Conservation (phyloP, 2,113 vertebrate genomes). For the Cyanistes caeruleus region DNA sequence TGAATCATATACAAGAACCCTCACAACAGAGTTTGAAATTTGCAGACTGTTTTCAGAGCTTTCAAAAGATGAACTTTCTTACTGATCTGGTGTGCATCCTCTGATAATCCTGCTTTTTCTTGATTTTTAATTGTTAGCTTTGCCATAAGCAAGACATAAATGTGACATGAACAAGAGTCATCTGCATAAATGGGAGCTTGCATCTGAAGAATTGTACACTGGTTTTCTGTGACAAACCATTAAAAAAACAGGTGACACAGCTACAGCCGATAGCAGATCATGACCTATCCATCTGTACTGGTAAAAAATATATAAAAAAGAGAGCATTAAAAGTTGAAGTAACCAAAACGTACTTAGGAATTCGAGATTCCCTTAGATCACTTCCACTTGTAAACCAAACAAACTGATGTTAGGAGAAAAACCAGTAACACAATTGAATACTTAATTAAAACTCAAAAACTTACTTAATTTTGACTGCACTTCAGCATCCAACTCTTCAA, state of each 20-base stretch:
- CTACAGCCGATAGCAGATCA: background rate
- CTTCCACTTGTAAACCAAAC: background rate
- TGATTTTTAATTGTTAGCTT: background rate
- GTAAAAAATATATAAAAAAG: background rate
- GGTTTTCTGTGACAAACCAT: background rate
- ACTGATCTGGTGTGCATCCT: background rate
- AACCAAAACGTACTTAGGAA: background rate
- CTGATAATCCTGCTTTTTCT: background rate
- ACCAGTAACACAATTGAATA: background rate
- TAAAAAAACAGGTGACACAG: background rate
- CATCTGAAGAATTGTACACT: background rate
- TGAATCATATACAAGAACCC: background rate
- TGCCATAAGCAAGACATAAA: background rate
- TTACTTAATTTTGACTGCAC: slow-evolving; percentile 86
- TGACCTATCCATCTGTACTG: background rate
- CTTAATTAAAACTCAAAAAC: slow-evolving; percentile 26
- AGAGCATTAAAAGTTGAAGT: background rate
- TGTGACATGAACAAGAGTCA: background rate
- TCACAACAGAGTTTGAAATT: background rate
- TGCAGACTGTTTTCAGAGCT: background rate
- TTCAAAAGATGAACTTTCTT: background rate
- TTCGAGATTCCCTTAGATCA: background rate
- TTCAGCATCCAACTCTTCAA: slow-evolving; percentile 83
- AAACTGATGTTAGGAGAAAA: background rate
- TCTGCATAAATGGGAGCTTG: background rate